A percentile compares a stretch with the other conserved stretches of the same genome.
Conservation (phyloP, 2,888 invertebrate genomes). For the Copidosoma aretas region DNA sequence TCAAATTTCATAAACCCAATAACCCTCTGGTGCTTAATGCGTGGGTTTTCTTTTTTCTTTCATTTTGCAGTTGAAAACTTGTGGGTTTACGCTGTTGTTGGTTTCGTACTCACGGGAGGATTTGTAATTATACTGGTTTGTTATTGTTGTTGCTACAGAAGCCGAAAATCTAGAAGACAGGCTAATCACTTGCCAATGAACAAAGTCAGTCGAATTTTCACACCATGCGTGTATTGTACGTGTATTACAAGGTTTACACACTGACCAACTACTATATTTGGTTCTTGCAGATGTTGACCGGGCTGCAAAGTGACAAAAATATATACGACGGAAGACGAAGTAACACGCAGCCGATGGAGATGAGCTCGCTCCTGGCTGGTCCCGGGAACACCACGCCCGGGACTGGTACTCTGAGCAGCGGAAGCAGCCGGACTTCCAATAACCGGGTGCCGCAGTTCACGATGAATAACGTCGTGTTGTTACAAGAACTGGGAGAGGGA, state of each 20-base stretch:
- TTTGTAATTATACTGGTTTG: constrained; percentile 66
- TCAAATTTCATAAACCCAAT: background rate
- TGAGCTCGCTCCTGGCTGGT: constrained; percentile 77
- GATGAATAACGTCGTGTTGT: constrained; percentile 81
- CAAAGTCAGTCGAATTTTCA: constrained; percentile 49
- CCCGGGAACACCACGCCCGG: constrained; percentile 65
- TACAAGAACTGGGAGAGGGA: constrained; percentile 93
- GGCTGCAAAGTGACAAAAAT: constrained; percentile 70
- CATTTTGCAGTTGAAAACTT: constrained; percentile 73
- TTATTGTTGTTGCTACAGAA: constrained; percentile 69
- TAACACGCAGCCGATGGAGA: constrained; percentile 80
- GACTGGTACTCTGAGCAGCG: constrained; percentile 64
- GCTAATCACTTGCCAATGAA: constrained; percentile 58
- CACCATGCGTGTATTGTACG: no score
- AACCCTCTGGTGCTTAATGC: background rate
- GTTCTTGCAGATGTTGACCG: constrained; percentile 54
- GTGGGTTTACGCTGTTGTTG: constrained; percentile 80
- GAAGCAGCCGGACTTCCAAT: constrained; percentile 64
- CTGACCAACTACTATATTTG: no score
- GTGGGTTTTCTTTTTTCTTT: background rate
- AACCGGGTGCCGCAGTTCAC: constrained; percentile 84
- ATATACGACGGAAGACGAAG: constrained; percentile 79
- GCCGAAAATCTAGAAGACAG: constrained; percentile 55
- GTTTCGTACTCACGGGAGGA: constrained; percentile 66
- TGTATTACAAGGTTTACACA: no score